Conservation (phyloP, 2,113 vertebrate genomes). For the Chionis minor region DNA sequence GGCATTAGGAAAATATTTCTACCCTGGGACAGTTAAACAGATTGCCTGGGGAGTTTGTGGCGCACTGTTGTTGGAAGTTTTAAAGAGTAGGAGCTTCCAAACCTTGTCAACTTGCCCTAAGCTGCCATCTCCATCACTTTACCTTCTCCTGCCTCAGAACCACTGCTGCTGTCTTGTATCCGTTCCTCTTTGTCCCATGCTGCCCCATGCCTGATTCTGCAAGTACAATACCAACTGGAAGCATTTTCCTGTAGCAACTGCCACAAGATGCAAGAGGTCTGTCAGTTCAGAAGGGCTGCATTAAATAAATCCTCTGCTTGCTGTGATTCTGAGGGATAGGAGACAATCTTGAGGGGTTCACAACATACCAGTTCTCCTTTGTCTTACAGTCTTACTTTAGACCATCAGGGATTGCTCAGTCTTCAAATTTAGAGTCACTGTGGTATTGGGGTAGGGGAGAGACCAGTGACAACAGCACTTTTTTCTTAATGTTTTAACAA, state of each 20-base stretch:
- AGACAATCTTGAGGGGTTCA: neutral
- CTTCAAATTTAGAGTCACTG: neutral
- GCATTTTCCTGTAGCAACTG: neutral
- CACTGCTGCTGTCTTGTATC: neutral
- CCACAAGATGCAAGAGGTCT: too few species aligned
- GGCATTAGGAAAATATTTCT: neutral
- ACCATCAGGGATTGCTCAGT: neutral
- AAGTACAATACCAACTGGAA: neutral
- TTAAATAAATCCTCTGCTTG: neutral
- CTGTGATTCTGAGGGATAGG: neutral
- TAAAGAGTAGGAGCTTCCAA: neutral
- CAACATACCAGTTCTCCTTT: neutral
- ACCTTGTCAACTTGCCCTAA: fast-evolving
- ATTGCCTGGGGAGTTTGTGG: neutral
- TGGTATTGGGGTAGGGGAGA: neutral
- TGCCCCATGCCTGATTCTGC: neutral
- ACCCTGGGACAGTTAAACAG: neutral
- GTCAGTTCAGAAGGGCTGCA: neutral
- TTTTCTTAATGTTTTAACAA: neutral
- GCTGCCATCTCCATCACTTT: neutral
- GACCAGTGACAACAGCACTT: neutral
- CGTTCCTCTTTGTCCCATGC: neutral
- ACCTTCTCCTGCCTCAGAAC: neutral
- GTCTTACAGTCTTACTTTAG: neutral
- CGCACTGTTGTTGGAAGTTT: neutral